Percentiles rank a stretch among this genome's conserved stretches.
These are phyloP conservation scores for Panonychus citri DNA, from an alignment of 1,140 invertebrate species.

Conservation along the genomic window DNA sequence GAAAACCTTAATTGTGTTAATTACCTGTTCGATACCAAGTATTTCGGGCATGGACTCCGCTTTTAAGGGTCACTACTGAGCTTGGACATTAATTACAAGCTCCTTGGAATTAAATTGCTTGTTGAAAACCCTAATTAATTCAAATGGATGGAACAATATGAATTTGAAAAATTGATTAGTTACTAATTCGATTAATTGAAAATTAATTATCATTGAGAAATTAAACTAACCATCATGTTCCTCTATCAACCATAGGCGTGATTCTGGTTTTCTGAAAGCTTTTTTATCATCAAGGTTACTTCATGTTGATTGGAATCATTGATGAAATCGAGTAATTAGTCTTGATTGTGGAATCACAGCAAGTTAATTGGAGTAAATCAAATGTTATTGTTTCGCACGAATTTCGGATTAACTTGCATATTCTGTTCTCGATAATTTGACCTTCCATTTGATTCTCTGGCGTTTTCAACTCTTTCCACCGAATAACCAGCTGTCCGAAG, in stretches of 20 bases:
- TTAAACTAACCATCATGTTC: conserved; percentile 43
- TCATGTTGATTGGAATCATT: no score
- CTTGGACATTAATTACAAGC: conserved; percentile 95
- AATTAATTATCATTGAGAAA: neutral
- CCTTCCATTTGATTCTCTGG: no score
- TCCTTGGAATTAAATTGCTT: conserved; percentile 69
- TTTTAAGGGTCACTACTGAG: conserved; percentile 89
- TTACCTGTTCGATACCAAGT: conserved; percentile 24
- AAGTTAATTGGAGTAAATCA: no score
- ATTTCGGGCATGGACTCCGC: conserved; percentile 97
- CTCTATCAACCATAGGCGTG: conserved; percentile 92
- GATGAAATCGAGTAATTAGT: no score
- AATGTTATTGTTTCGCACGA: no score
- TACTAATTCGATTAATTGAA: neutral
- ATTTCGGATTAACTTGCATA: no score
- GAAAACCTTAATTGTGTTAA: conserved; percentile 30
- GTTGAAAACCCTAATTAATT: conserved; percentile 29
- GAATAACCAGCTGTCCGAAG: no score
- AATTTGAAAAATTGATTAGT: no score
- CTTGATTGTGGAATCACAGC: no score
- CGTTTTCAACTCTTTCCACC: no score
- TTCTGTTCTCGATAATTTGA: no score
- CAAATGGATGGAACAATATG: no score
- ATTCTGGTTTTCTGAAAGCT: conserved; percentile 88
- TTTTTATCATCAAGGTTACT: conserved; percentile 69